Base-by-base conservation (phyloP, 2,797 vertebrate species). In the Sebastes vulpes region DNA sequence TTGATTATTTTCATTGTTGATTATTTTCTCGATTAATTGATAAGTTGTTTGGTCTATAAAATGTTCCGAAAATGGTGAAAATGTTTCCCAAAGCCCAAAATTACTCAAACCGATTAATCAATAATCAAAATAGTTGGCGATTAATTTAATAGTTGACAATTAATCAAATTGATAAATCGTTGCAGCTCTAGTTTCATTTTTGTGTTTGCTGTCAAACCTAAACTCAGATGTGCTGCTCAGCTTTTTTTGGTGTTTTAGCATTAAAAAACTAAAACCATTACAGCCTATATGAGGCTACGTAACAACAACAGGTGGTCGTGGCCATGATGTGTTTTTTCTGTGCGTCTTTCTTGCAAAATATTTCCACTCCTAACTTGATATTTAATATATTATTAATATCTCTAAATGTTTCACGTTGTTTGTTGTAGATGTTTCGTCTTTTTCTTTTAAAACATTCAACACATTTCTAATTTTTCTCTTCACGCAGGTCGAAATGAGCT, bases 401-500 rank as follows among this genome's bases (percentile, higher is more conserved):
- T 48, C 23, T 12, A 21, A 28, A 35, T 50, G n/a, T 7, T 23
- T 4, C 14, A 53, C 18, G 3, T 52, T n/a, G n/a, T 68, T 21
- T 56, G 9, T 14, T 58, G 21, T 32, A 2, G 3, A 65, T n/a
- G 32, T 29, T 64, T 59, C 20, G 8, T 29, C 18, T n/a, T 53
- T 64, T 59, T 6, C 21, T 58, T 58, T 38, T 48, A 2, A 76
- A 59, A 7, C 0, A 42, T 42, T 42, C 5, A 42, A 16, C 38
- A 5, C 1, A 12, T 50, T 26, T 59, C 5, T 1, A 3, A 4
- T 67, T 65, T 74, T 86, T 21, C 3, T 94, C 91, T 94, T 83
- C 31, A 93, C 93, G 82, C 94, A 99, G 98, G 99, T 96, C 98
- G 99, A 88, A 99, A 99, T 95, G 99, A 99, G 95, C 95, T 99